Conservation (phyloP, 1,140 invertebrate species). For the Trinorchestia longiramus region DNA sequence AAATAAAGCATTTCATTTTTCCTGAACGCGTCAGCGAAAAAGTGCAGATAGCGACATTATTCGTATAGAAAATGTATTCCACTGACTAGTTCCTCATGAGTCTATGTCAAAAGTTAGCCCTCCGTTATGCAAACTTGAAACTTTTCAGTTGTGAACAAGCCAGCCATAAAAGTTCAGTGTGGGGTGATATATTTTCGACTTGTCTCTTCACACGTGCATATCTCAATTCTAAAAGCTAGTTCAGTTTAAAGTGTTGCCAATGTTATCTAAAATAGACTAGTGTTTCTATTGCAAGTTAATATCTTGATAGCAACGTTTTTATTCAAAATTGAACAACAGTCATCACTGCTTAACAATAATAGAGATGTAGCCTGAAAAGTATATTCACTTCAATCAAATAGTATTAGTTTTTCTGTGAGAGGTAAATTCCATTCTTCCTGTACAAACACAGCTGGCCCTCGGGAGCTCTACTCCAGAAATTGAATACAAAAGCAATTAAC, state of each 20-base stretch:
- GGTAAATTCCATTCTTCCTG: not conserved
- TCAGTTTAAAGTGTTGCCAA: not conserved
- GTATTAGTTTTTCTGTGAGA: not conserved
- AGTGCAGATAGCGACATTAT: not conserved
- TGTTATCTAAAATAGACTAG: not conserved
- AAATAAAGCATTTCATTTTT: no score
- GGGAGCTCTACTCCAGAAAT: conserved; percentile 12
- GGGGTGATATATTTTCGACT: not conserved
- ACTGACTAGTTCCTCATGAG: not conserved
- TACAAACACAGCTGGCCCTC: not conserved
- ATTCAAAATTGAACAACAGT: not conserved
- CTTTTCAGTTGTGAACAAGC: not conserved
- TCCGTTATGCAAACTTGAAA: not conserved
- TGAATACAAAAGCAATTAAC: conserved; percentile 40
- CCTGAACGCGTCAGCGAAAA: not conserved
- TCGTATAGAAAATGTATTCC: not conserved
- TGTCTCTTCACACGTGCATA: not conserved
- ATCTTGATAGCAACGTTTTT: not conserved
- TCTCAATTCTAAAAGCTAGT: not conserved
- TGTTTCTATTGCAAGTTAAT: not conserved
- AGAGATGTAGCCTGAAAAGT: not conserved
- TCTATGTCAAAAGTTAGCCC: not conserved
- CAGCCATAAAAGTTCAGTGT: not conserved
- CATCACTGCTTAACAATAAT: not conserved
- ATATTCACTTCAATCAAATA: not conserved